Percentiles rank a stretch among this genome's conserved stretches.
Conservation (phyloP, 2,797 vertebrate genomes). For the Silurus lanzhouensis region DNA sequence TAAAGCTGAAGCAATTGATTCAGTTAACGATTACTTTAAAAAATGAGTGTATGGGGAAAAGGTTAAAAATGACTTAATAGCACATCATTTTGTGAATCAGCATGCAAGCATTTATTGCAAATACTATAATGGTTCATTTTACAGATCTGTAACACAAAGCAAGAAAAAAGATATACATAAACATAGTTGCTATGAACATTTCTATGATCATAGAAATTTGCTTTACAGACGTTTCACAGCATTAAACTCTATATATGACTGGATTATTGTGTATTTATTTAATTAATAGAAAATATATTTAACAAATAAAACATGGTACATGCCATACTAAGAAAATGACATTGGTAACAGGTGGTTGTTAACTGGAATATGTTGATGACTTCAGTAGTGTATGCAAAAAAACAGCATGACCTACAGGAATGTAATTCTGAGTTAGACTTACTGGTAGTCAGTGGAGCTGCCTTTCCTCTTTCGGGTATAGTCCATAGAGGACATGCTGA, state of each 20-base stretch:
- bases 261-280: neutral
- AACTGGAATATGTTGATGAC: neutral
- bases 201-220: neutral
- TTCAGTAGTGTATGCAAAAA: neutral
- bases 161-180: too few species aligned
- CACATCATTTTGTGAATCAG: neutral
- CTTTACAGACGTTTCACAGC: neutral
- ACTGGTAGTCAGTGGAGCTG: slow-evolving; percentile 97
- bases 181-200: too few species aligned
- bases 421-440: slow-evolving; percentile 62
- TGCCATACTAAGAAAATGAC: neutral
- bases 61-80: neutral
- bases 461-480: slow-evolving; percentile 97
- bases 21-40: neutral
- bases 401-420: neutral
- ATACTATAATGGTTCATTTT: neutral
- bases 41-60: neutral
- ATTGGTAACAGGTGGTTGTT: neutral
- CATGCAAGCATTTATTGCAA: neutral
- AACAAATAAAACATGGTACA: neutral
- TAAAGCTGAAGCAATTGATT: slow-evolving; percentile 9
- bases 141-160: neutral
- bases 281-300: neutral
- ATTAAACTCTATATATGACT: neutral
- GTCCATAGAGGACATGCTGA: slow-evolving; percentile 88